These are phyloP conservation scores for Notocelia uddmanniana DNA, from an alignment of 2,888 invertebrate species.

Conservation along the genomic window DNA sequence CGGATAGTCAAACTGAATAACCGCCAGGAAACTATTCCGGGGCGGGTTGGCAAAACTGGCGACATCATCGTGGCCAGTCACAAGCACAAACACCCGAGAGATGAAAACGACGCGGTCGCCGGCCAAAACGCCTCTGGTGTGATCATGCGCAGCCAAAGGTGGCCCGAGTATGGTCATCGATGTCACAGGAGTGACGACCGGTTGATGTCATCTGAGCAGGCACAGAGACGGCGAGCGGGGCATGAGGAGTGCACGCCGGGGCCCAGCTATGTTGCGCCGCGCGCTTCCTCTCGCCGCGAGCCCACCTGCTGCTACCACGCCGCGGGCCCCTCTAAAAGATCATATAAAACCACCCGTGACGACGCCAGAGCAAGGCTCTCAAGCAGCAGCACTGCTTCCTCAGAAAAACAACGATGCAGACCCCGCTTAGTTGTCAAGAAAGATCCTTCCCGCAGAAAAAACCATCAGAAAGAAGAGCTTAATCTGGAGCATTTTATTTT, in stretches of 20 bases:
- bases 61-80: conserved; percentile 82
- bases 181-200: conserved; percentile 67
- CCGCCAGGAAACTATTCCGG: conserved; percentile 71
- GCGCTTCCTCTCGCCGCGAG: conserved; percentile 58
- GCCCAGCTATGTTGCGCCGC: conserved; percentile 65
- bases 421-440: conserved; percentile 73
- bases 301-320: conserved; percentile 74
- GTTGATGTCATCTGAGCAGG: conserved; percentile 56
- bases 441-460: conserved; percentile 65
- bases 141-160: conserved; percentile 57
- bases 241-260: conserved; percentile 70
- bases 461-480: conserved; percentile 63
- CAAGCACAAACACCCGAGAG: conserved; percentile 66
- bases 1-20: conserved; percentile 79
- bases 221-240: conserved; percentile 54
- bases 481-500: conserved; percentile 77
- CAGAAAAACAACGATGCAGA: conserved; percentile 55
- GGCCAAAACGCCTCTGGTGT: conserved; percentile 65
- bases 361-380: conserved; percentile 51
- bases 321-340: conserved; percentile 55
- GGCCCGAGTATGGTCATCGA: conserved; percentile 58
- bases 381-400: conserved; percentile 64
- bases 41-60: conserved; percentile 77
- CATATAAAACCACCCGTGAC: conserved; percentile 41
- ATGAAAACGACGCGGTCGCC: conserved; percentile 60